Base-by-base conservation (phyloP, 2,113 vertebrate genomes). In the Ptilonorhynchus violaceus region DNA sequence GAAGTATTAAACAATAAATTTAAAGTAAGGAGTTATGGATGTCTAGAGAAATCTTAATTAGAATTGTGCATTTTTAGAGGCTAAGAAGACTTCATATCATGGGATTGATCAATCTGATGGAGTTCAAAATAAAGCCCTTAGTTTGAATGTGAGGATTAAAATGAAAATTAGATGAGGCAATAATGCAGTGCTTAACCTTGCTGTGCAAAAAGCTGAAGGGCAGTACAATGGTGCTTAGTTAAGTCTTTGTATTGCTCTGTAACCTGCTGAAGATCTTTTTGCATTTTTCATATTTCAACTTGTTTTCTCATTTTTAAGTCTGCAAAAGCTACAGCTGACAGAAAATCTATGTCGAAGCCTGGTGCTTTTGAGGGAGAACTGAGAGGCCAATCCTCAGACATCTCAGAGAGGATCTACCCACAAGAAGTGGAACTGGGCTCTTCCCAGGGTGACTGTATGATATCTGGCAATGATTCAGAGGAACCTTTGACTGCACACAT, bases 281-380 rank as follows among this genome's bases (percentile, higher is more conserved):
- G 16, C 19, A 25, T 52, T 56, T 95, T 87, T 94, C 22, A 6
- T 42, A 42, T 27, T 81, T 90, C 7, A 75, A 69, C 19, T 74
- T 85, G 5, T 85, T 91, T 76, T 86, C 89, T 97, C 90, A 17
- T 69, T 84, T 90, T 82, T 75, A 95, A 99, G 99, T 99, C 99
- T 52, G 98, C 99, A 67, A 99, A 99, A 98, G 99, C 99, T 49
- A 98, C 98, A 79, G 98, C 98, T 44, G 99, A 99, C 79, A 98
- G 99, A 10, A 99, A 99, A 87, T 98, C 98, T 52, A 89, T 98
- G 63, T 97, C 98, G 9, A 99, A 99, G 83, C 97, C 98, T 60
- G 97, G 98, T 64, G 97, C 98, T 12, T 98, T 98, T 94, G 99
- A 99, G 58, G 98, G 98, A 31, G 99, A 99, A 62, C 91, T 99